Evolutionary conservation across 1,140 invertebrate species (phyloP).

Genomic region (Proctacanthus coquilletti): DNA sequence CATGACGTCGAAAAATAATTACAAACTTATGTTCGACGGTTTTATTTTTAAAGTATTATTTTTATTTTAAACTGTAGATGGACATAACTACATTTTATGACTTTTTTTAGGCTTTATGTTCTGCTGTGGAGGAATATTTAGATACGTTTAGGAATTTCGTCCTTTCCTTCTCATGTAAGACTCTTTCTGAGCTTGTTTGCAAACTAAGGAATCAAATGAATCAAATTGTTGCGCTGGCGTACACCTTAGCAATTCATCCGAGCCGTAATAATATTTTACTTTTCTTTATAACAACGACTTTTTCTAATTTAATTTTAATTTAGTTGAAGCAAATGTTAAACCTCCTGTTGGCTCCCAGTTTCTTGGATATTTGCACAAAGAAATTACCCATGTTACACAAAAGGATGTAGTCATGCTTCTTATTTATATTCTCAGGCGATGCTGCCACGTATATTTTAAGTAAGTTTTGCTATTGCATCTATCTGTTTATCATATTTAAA

Average conservation of each 20-base stretch:
- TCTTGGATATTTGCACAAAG: constrained; percentile 16
- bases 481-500: not conserved
- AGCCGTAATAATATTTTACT: constrained; percentile 2
- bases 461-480: constrained; percentile 1
- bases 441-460: constrained; percentile 21
- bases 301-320: not conserved
- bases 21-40: constrained; percentile 11
- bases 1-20: constrained; percentile 4
- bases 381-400: constrained; percentile 13
- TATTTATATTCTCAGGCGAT: constrained; percentile 15
- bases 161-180: constrained; percentile 4
- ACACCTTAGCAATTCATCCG: constrained; percentile 11
- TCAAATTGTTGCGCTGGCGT: constrained; percentile 6
- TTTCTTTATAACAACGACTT: not conserved
- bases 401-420: constrained; percentile 15
- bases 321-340: constrained; percentile 7
- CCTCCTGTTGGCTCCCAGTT: constrained; percentile 13
- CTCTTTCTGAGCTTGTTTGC: constrained; percentile 7
- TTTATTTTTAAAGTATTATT: constrained; percentile 11
- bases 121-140: constrained; percentile 6
- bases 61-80: not conserved
- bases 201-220: constrained; percentile 11
- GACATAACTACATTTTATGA: not conserved
- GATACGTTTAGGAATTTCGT: constrained; percentile 6
- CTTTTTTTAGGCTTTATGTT: constrained; percentile 2